phyloP scores from a whole-genome alignment of 1,140 invertebrate species.

The Acarapis woodi region DNA sequence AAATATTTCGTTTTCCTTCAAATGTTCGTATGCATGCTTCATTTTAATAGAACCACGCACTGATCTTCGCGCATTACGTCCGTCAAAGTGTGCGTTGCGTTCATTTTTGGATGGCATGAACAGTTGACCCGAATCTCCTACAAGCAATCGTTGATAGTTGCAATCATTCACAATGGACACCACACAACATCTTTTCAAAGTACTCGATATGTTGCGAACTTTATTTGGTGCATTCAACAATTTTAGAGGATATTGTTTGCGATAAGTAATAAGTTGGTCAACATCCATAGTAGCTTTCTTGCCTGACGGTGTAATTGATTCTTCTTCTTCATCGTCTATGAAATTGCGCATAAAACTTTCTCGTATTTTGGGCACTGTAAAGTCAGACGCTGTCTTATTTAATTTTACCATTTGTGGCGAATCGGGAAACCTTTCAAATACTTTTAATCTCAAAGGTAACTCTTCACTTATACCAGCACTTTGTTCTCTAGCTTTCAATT shows the following conservation, averaged over 20 bases:
- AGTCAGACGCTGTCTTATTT: constrained; percentile 81
- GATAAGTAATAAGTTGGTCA: constrained; percentile 13
- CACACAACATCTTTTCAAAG: constrained; percentile 8
- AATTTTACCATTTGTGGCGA: constrained; percentile 92
- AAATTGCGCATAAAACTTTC: constrained; percentile 98
- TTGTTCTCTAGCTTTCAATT: constrained; percentile 81
- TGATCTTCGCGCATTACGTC: constrained; percentile 13
- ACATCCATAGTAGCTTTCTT: constrained; percentile 22
- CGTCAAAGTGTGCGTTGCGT: not conserved
- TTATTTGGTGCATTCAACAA: constrained; percentile 24
- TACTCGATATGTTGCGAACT: constrained; percentile 8
- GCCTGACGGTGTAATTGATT: constrained; percentile 34
- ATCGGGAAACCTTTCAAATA: constrained; percentile 97
- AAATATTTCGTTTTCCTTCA: constrained; percentile 62
- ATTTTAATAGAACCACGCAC: constrained; percentile 39
- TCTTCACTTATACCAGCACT: constrained; percentile 75
- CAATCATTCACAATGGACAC: constrained; percentile 27
- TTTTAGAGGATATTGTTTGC: constrained; percentile 39
- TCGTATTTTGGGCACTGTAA: constrained; percentile 73
- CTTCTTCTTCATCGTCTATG: constrained; percentile 25
- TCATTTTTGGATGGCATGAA: constrained; percentile 40
- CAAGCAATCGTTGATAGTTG: constrained; percentile 55
- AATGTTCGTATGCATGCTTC: constrained; percentile 68
- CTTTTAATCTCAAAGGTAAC: constrained; percentile 69
- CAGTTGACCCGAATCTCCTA: constrained; percentile 66